Evolutionary conservation across 2,888 invertebrate species (phyloP).

Genomic region (Dryomyza anilis): DNA sequence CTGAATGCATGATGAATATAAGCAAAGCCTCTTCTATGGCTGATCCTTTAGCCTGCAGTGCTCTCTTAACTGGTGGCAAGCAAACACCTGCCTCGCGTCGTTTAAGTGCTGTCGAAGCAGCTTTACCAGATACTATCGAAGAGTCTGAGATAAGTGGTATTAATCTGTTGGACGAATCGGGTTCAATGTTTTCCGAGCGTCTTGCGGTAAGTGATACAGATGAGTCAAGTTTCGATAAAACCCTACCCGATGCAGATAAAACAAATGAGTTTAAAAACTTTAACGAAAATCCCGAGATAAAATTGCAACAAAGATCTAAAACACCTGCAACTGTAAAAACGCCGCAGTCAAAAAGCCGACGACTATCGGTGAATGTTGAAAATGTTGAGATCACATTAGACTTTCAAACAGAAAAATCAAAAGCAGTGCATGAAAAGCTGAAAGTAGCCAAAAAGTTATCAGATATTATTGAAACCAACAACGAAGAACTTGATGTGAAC

Average conservation of each 20-base stretch:
- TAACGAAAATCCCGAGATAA: slow-evolving; percentile 1
- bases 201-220: slow-evolving; percentile 27
- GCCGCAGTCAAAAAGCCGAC: neutral
- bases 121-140: slow-evolving; percentile 10
- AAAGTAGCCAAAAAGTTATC: too few relatives aligned
- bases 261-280: slow-evolving; percentile 25
- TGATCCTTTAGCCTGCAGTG: slow-evolving; percentile 45
- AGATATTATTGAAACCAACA: too few relatives aligned
- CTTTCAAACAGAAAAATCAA: neutral
- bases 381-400: neutral
- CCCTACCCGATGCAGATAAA: neutral
- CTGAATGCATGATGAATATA: slow-evolving; percentile 39
- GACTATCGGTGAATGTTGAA: slow-evolving; percentile 19
- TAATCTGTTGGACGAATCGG: slow-evolving; percentile 49
- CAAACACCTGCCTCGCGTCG: neutral
- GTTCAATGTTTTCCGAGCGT: slow-evolving; percentile 48
- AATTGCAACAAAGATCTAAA: neutral
- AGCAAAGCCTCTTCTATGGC: slow-evolving; percentile 24
- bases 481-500: too few relatives aligned
- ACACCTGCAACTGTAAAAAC: slow-evolving; percentile 10
- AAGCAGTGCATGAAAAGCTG: too few relatives aligned
- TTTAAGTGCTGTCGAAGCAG: neutral
- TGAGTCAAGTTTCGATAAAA: neutral
- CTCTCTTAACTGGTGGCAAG: slow-evolving; percentile 31
- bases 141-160: slow-evolving; percentile 52